phyloP scores from a whole-genome alignment of 2,888 invertebrate genomes.

The Liposcelis brunnea region DNA sequence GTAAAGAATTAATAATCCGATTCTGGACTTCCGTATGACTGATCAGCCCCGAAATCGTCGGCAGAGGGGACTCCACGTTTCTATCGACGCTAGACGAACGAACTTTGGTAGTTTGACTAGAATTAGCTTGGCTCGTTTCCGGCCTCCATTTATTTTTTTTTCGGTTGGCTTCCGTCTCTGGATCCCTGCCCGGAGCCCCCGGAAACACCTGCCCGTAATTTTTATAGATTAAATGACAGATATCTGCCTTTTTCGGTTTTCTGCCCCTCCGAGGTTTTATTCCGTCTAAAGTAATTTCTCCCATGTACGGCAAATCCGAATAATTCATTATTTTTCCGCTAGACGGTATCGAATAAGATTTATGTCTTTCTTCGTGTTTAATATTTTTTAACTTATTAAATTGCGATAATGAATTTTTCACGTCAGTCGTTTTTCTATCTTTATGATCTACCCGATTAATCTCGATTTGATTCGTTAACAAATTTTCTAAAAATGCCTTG shows the following conservation, averaged over 20 bases:
- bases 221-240: slow-evolving; percentile 79
- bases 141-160: slow-evolving; percentile 19
- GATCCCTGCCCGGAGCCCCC: slow-evolving; percentile 41
- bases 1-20: slow-evolving; percentile 46
- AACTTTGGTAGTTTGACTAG: slow-evolving; percentile 14
- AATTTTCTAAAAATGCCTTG: slow-evolving; percentile 7
- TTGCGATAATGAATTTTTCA: not conserved
- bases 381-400: not conserved
- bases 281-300: slow-evolving; percentile 78
- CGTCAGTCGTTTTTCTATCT: not conserved
- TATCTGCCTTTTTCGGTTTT: slow-evolving; percentile 83
- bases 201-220: slow-evolving; percentile 78
- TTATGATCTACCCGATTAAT: slow-evolving; percentile 1
- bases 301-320: slow-evolving; percentile 79
- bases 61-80: slow-evolving; percentile 12
- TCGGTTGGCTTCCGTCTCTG: slow-evolving; percentile 16
- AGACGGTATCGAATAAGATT: not conserved
- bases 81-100: slow-evolving; percentile 14
- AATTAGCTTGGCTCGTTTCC: slow-evolving; percentile 14
- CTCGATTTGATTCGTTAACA: slow-evolving; percentile 7
- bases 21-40: slow-evolving; percentile 49
- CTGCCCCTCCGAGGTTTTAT: slow-evolving; percentile 70
- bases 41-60: slow-evolving; percentile 21
- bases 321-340: slow-evolving; percentile 40
- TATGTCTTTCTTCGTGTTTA: not conserved